Conservation (phyloP, 1,140 invertebrate genomes). For the Aphidius gifuensis region DNA sequence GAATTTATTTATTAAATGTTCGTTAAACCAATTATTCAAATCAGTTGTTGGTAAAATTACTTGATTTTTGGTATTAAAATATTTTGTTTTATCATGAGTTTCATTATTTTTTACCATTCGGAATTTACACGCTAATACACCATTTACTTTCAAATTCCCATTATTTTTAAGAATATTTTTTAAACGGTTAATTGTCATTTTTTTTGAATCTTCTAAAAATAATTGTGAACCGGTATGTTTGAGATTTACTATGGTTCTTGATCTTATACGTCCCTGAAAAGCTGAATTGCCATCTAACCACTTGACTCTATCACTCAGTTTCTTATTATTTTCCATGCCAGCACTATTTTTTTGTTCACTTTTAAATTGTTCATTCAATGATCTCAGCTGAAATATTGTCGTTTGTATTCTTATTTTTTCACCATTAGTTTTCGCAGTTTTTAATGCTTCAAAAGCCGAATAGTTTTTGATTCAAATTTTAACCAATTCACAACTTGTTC, state of each 20-base stretch:
- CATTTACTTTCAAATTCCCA: constrained; percentile 24
- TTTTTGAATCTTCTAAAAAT: constrained; percentile 17
- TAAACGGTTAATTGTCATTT: background rate
- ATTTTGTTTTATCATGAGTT: constrained; percentile 18
- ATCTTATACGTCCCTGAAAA: constrained; percentile 6
- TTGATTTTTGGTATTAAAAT: constrained; percentile 24
- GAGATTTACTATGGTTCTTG: constrained; percentile 19
- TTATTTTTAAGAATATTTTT: constrained; percentile 12
- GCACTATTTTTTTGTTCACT: background rate
- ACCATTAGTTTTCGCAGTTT: background rate
- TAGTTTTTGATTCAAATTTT: background rate
- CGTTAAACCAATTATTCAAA: constrained; percentile 18
- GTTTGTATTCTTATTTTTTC: background rate
- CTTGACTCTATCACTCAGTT: background rate
- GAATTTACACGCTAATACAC: constrained; percentile 17
- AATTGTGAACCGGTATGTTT: constrained; percentile 12
- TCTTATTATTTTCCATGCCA: background rate
- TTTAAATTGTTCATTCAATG: background rate
- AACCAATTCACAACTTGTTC: no score
- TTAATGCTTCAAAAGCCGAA: background rate
- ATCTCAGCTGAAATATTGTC: background rate
- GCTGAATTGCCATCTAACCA: constrained; percentile 14
- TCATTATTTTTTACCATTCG: constrained; percentile 15
- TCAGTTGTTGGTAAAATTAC: constrained; percentile 21
- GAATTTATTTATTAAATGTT: constrained; percentile 16